A percentile compares a stretch with the other conserved stretches of the same genome.
These are phyloP conservation scores for Silvanus unidentatus DNA, from an alignment of 2,888 invertebrate species.

Conservation along the genomic window DNA sequence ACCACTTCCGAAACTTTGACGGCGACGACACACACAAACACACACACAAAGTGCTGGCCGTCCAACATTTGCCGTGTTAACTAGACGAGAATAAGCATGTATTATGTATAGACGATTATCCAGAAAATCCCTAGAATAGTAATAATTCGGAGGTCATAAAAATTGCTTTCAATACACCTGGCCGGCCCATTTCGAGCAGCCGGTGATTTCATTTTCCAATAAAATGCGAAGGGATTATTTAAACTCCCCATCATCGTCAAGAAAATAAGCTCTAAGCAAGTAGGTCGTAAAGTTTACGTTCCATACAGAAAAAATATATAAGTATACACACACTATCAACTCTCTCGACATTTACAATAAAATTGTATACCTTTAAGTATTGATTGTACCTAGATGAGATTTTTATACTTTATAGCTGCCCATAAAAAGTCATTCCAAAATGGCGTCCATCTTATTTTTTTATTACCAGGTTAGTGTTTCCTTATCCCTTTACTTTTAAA, in stretches of 20 bases:
- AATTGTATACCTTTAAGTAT: conserved; percentile 31
- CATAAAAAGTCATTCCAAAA: conserved; percentile 41
- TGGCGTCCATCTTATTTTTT: conserved; percentile 40
- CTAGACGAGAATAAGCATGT: no score
- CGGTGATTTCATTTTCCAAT: conserved; percentile 27
- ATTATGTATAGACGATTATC: no score
- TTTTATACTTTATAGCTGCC: conserved; percentile 39
- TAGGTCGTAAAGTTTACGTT: no score
- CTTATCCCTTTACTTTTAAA: conserved; percentile 18
- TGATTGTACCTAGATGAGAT: conserved; percentile 40
- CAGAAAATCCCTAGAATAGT: no score
- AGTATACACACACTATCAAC: no score
- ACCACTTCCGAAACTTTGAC: no score
- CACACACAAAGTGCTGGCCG: no score
- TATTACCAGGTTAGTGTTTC: conserved; percentile 32
- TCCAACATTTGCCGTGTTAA: no score
- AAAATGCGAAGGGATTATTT: conserved; percentile 1
- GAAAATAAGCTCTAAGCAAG: not conserved
- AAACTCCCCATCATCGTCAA: conserved; percentile 1
- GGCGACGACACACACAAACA: no score
- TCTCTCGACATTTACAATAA: conserved; percentile 28
- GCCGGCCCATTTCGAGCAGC: conserved; percentile 33
- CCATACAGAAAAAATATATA: no score
- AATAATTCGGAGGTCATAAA: conserved; percentile 15
- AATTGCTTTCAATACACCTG: conserved; percentile 24